Conservation (phyloP, 2,113 vertebrate species). For the Lepisosteus osseus region DNA sequence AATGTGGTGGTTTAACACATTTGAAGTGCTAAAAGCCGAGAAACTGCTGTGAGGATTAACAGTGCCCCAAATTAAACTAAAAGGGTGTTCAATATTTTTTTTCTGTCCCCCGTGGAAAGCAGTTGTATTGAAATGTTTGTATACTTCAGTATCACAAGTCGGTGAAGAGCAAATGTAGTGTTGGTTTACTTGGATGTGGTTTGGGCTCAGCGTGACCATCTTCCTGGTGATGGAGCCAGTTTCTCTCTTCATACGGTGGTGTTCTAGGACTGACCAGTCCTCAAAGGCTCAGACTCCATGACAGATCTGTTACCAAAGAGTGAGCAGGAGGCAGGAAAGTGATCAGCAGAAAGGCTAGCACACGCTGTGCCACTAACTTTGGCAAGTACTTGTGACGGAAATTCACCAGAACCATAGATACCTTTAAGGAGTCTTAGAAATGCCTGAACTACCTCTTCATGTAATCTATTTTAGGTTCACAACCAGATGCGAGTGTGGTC, state of each 20-base stretch:
- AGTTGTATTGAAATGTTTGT: not conserved
- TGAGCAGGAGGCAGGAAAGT: too few relatives aligned
- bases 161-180: not conserved
- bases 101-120: not conserved
- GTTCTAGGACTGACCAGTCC: not conserved
- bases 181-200: not conserved
- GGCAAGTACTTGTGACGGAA: not conserved
- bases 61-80: slow-evolving; percentile 33
- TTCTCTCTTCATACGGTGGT: not conserved
- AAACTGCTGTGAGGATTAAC: slow-evolving; percentile 29
- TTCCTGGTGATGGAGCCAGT: not conserved
- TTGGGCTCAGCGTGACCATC: not conserved
- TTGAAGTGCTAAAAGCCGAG: slow-evolving; percentile 56
- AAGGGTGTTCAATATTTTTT: slow-evolving; percentile 25
- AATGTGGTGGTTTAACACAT: slow-evolving; percentile 52
- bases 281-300: not conserved
- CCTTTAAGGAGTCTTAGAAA: not conserved
- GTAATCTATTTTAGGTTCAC: too few relatives aligned
- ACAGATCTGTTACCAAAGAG: too few relatives aligned
- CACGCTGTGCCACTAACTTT: too few relatives aligned
- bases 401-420: not conserved
- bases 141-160: not conserved
- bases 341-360: too few relatives aligned
- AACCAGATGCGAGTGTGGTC: too few relatives aligned
- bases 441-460: too few relatives aligned